Evolutionary conservation across 2,888 invertebrate species (phyloP).

Genomic region (Seira musarum): DNA sequence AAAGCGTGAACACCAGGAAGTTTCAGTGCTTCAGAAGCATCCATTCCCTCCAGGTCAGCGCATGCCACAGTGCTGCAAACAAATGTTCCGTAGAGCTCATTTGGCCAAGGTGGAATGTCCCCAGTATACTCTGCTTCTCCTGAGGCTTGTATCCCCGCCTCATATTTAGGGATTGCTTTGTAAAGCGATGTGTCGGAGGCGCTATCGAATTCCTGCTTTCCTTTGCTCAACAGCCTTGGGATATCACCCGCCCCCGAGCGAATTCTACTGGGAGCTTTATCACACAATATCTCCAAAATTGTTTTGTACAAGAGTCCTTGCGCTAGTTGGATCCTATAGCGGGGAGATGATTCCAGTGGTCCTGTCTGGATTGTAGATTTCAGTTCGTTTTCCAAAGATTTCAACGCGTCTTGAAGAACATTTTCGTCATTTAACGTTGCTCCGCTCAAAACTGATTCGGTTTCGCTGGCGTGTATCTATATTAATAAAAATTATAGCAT

Average conservation of each 20-base stretch:
- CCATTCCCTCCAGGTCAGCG: constrained; percentile 71
- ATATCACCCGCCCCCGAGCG: constrained; percentile 74
- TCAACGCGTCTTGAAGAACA: constrained; percentile 70
- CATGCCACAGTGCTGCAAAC: constrained; percentile 71
- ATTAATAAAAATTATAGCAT: too few species aligned
- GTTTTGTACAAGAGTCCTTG: constrained; percentile 73
- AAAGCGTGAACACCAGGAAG: constrained; percentile 82
- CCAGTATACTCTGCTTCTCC: constrained; percentile 86
- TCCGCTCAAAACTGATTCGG: too few species aligned
- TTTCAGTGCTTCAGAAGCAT: constrained; percentile 71
- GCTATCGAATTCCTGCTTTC: constrained; percentile 80
- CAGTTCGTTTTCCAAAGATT: constrained; percentile 71
- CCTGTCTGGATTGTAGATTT: constrained; percentile 70
- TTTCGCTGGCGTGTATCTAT: too few species aligned
- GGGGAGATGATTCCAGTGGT: constrained; percentile 70
- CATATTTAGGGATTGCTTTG: constrained; percentile 83
- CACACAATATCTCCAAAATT: constrained; percentile 73
- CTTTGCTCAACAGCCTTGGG: constrained; percentile 75
- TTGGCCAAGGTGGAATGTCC: constrained; percentile 67
- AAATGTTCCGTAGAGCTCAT: constrained; percentile 72
- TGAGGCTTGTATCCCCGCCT: constrained; percentile 82
- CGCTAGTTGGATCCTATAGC: constrained; percentile 71
- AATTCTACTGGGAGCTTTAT: neutral
- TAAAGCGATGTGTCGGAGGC: constrained; percentile 81
- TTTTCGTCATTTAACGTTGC: too few species aligned